These are phyloP conservation scores for Myrmecophaga tridactyla DNA, from an alignment of 2,113 vertebrate genomes.

Conservation along the genomic window DNA sequence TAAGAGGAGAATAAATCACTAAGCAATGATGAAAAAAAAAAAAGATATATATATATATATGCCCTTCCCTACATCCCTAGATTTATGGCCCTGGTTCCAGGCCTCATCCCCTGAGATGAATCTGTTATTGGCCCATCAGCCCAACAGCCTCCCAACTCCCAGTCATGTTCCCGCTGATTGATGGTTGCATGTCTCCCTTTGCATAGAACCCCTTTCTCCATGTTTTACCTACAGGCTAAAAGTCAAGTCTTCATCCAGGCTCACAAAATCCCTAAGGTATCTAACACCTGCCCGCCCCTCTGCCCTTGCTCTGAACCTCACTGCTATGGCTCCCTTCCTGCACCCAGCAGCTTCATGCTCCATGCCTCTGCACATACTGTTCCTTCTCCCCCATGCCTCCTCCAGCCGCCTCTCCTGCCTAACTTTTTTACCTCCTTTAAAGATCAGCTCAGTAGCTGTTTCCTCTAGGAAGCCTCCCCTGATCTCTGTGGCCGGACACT, in stretches of 20 bases:
- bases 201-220: not conserved
- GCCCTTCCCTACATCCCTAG: not conserved
- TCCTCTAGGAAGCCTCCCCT: constrained; percentile 23
- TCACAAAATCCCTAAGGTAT: not conserved
- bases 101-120: not conserved
- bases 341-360: not conserved
- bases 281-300: not conserved
- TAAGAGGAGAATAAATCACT: no score
- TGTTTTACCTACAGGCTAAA: not conserved
- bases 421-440: not conserved
- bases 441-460: not conserved
- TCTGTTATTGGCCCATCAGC: no score
- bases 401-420: not conserved
- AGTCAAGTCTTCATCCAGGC: not conserved
- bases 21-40: no score
- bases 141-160: not conserved
- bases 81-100: not conserved
- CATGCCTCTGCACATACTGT: accelerated
- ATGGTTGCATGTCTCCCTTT: not conserved
- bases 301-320: not conserved
- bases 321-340: not conserved
- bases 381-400: not conserved
- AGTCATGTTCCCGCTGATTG: not conserved
- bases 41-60: no score
- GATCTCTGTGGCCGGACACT: not conserved